phyloP scores from a whole-genome alignment of 2,888 invertebrate species.

The Aphodius sticticus region DNA sequence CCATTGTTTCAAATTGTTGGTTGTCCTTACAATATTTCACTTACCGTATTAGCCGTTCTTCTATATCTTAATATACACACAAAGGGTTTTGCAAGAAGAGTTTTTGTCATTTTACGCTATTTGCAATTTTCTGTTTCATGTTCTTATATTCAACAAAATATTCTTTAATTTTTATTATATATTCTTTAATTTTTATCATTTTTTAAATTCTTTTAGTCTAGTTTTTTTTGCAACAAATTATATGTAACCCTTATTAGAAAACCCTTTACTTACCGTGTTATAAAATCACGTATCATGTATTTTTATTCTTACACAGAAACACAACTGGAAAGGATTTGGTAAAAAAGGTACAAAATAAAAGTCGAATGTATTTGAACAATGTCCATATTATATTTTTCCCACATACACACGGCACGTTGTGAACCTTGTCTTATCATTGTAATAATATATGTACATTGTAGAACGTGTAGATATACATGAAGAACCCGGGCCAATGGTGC shows the following conservation, averaged over 20 bases:
- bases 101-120: too few species aligned
- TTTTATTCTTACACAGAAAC: neutral
- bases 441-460: slow-evolving; percentile 80
- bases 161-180: too few species aligned
- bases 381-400: slow-evolving; percentile 88
- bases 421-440: slow-evolving; percentile 87
- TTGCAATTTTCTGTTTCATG: too few species aligned
- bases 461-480: slow-evolving; percentile 74
- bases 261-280: neutral
- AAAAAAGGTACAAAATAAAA: slow-evolving; percentile 55
- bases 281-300: neutral
- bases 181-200: too few species aligned
- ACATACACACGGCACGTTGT: slow-evolving; percentile 92
- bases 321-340: neutral
- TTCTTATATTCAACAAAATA: too few species aligned
- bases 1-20: too few species aligned
- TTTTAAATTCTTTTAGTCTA: too few species aligned
- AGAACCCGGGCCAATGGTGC: slow-evolving; percentile 66
- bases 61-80: neutral
- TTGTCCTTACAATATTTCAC: neutral
- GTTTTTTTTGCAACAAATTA: too few species aligned
- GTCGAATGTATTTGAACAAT: slow-evolving; percentile 80
- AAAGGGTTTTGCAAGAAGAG: too few species aligned
- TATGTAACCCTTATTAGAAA: too few species aligned
- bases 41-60: neutral